phyloP scores from a whole-genome alignment of 2,888 invertebrate genomes.

The Polia nebulosa region DNA sequence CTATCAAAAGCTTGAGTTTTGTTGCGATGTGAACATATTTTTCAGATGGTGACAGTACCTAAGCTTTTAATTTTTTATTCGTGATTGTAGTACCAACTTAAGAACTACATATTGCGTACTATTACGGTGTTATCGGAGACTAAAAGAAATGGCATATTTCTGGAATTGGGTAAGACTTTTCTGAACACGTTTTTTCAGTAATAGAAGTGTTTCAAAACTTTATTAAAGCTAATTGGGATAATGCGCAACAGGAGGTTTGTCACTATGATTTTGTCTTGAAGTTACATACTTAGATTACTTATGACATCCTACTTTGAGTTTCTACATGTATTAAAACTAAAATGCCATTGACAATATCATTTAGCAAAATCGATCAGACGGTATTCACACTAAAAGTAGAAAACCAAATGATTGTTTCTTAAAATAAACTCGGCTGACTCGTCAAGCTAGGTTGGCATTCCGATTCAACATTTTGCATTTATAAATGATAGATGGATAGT shows the following conservation, averaged over 20 bases:
- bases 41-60: neutral
- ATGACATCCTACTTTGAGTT: neutral
- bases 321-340: slow-evolving; percentile 1
- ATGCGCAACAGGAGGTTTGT: neutral
- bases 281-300: neutral
- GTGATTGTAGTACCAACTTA: neutral
- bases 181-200: too few species aligned
- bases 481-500: neutral
- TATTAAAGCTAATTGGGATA: too few species aligned
- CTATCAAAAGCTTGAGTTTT: neutral
- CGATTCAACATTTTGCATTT: slow-evolving; percentile 2
- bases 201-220: too few species aligned
- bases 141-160: slow-evolving; percentile 1
- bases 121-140: neutral
- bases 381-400: neutral
- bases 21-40: neutral
- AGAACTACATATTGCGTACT: neutral
- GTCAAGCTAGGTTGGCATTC: too few species aligned
- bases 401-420: neutral
- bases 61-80: neutral
- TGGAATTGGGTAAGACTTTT: too few species aligned
- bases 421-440: neutral
- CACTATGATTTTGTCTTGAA: neutral
- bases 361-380: neutral
- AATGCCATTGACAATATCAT: neutral